phyloP scores from a whole-genome alignment of 1,140 invertebrate species.

The Marisa cornuarietis region DNA sequence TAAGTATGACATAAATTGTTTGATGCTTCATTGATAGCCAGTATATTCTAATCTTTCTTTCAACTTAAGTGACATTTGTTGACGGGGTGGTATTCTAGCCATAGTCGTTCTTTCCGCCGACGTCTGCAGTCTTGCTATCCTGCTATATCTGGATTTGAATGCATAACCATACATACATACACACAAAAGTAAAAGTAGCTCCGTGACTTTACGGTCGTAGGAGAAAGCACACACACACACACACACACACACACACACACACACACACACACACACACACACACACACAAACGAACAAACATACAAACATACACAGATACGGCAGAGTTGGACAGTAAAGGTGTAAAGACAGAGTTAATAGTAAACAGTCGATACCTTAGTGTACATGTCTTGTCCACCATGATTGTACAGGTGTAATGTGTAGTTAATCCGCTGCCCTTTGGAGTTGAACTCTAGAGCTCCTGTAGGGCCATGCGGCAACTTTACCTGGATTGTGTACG shows the following conservation, averaged over 20 bases:
- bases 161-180: too few species aligned
- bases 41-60: too few species aligned
- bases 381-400: conserved; percentile 43
- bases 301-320: background rate
- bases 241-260: background rate
- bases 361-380: conserved; percentile 27
- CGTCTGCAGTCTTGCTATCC: too few species aligned
- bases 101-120: too few species aligned
- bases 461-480: conserved; percentile 40
- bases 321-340: background rate
- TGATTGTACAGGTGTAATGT: conserved; percentile 51
- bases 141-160: too few species aligned
- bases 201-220: too few species aligned
- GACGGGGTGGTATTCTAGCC: too few species aligned
- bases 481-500: background rate
- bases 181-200: too few species aligned
- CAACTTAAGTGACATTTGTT: too few species aligned
- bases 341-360: background rate
- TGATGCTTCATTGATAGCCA: too few species aligned
- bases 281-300: too few species aligned
- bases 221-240: conserved; percentile 1
- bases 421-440: conserved; percentile 49
- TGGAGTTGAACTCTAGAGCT: conserved; percentile 44
- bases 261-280: conserved; percentile 7
- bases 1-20: too few species aligned